Evolutionary conservation across 2,113 vertebrate genomes (phyloP).

Genomic region (Microtus richardsoni): DNA sequence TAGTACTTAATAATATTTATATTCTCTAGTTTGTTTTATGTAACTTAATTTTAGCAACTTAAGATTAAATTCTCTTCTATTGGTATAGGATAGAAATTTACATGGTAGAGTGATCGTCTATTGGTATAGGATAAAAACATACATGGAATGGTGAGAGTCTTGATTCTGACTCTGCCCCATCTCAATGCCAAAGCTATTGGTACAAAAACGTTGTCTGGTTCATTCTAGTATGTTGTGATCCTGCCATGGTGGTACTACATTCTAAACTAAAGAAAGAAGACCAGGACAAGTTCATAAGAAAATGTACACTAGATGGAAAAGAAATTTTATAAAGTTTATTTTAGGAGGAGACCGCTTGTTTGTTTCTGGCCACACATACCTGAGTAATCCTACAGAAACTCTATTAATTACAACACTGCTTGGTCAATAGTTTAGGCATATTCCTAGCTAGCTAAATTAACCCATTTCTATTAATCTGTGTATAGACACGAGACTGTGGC

Average conservation of each 20-base stretch:
- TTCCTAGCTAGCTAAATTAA: too few relatives aligned
- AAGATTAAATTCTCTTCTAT: not conserved
- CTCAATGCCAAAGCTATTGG: not conserved
- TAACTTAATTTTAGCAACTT: not conserved
- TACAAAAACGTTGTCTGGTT: not conserved
- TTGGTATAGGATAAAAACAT: not conserved
- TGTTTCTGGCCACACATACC: too few relatives aligned
- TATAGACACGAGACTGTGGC: too few relatives aligned
- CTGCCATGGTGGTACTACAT: not conserved
- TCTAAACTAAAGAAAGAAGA: not conserved
- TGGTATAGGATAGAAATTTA: not conserved
- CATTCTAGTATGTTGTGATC: not conserved
- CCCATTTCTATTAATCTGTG: too few relatives aligned
- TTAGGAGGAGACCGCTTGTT: too few relatives aligned
- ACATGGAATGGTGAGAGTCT: not conserved
- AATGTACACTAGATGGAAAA: not conserved
- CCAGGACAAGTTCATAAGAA: conserved; percentile 11
- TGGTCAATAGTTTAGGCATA: too few relatives aligned
- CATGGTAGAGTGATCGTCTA: not conserved
- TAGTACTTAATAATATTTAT: not conserved
- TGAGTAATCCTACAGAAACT: too few relatives aligned
- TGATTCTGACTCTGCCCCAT: not conserved
- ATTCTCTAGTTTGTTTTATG: not conserved
- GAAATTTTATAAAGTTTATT: conserved; percentile 9
- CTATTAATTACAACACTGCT: too few relatives aligned